Base-by-base conservation (phyloP, 2,797 vertebrate species). In the Chrosomus eos region DNA sequence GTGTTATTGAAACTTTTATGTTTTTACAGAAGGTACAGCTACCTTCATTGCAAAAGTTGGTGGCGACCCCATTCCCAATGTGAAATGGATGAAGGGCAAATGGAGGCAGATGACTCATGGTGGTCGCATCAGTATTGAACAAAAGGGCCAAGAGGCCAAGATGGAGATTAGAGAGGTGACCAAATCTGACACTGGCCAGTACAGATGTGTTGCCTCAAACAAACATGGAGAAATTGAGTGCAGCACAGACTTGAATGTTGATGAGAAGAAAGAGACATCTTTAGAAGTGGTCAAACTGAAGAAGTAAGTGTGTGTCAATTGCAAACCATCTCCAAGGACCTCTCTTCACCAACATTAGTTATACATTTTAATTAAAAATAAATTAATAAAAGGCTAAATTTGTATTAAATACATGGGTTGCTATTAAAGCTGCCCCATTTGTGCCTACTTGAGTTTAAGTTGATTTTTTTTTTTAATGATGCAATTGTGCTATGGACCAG, bases 11-110 rank as follows among this genome's bases (percentile, higher is more conserved):
- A 60, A 10, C n/a, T 78, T 43, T 6, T 68, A 33, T 79, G 13
- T 26, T 26, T 88, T 85, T 86, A 5, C 91, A 96, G 95, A 95
- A 92, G 90, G 92, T 18, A 95, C 95, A 1, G 98, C 98, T 87
- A 99, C 93, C 26, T 99, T 99, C 91, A 97, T 96, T 72, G 97
- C 98, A 73, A 99, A 99, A 93, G 98, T 99, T 89, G 98, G 97
- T 18, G 98, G 98, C 3, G 98, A 99, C 89, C 98, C 98, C 4
- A 97, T 99, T 92, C 98, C 98, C 84, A 98, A 93, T 45, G 98
- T 99, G 73, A 99, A 99, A 89, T 99, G 98, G 98, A 96, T 98
- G 92, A 99, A 99, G 90, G 98, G 98, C 10, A 99, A 99, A 90
- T 99, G 98, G 98, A 96, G 98, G 68, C 98, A 99, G 81, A 92